Evolutionary conservation across 2,113 vertebrate genomes (phyloP).

Genomic region (Stegostoma tigrinum): DNA sequence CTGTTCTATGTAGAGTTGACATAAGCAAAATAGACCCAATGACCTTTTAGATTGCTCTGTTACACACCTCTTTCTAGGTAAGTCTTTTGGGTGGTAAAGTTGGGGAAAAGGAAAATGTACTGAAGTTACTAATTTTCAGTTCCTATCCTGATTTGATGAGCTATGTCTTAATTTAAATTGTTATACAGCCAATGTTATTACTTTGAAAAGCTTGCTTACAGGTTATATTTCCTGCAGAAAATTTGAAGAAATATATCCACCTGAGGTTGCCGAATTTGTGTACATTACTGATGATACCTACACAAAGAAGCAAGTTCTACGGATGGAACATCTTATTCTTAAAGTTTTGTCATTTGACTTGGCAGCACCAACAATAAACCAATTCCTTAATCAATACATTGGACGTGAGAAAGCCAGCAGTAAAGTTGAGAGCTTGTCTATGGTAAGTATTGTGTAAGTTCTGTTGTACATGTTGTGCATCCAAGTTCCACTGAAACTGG

Average conservation of each 20-base stretch:
- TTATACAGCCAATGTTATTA: not conserved
- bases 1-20: too few species aligned
- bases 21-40: not conserved
- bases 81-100: not conserved
- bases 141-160: not conserved
- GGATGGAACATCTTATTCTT: slow-evolving; percentile 94
- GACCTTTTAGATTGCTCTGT: not conserved
- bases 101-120: not conserved
- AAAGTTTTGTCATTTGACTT: slow-evolving; percentile 96
- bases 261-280: slow-evolving; percentile 94
- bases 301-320: slow-evolving; percentile 92
- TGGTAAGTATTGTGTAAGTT: slow-evolving; percentile 61
- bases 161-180: not conserved
- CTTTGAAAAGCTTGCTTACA: not conserved
- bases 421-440: slow-evolving; percentile 76
- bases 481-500: not conserved
- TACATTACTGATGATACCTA: slow-evolving; percentile 99
- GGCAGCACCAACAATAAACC: slow-evolving; percentile 85
- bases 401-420: slow-evolving; percentile 60
- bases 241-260: slow-evolving; percentile 98
- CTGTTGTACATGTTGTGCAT: not conserved
- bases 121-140: not conserved
- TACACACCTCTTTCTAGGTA: not conserved
- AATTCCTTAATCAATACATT: slow-evolving; percentile 93
- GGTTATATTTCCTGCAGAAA: slow-evolving; percentile 63